Evolutionary conservation across 2,113 vertebrate species (phyloP).

Genomic region (Marcusenius ussheri): DNA sequence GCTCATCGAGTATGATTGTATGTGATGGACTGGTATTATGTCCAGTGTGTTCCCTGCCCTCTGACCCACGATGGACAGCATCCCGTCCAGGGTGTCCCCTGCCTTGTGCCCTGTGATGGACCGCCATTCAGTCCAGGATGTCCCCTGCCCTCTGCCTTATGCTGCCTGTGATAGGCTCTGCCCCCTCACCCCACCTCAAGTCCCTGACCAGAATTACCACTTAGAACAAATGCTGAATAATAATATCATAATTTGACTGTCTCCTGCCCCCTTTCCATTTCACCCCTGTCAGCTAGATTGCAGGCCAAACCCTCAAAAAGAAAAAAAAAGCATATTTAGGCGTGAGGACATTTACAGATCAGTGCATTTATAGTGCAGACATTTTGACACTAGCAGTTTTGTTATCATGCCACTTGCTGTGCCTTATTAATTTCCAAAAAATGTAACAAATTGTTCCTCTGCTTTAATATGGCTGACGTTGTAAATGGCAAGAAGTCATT

Average conservation of each 20-base stretch:
- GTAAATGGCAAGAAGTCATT: constrained; percentile 25
- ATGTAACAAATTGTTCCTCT: background rate
- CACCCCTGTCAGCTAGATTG: background rate
- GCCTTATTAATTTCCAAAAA: background rate
- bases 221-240: background rate
- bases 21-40: background rate
- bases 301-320: background rate
- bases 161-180: background rate
- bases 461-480: constrained; percentile 21
- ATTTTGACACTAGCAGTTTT: background rate
- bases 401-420: background rate
- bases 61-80: background rate
- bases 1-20: background rate
- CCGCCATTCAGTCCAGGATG: background rate
- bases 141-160: background rate
- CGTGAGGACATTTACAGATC: background rate
- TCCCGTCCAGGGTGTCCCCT: background rate
- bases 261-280: background rate
- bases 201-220: background rate
- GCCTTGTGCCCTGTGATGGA: background rate
- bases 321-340: background rate
- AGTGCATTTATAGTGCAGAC: background rate
- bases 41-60: background rate
- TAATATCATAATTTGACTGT: background rate
- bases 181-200: background rate